phyloP scores from a whole-genome alignment of 2,113 vertebrate species.

The Edolisoma coerulescens region DNA sequence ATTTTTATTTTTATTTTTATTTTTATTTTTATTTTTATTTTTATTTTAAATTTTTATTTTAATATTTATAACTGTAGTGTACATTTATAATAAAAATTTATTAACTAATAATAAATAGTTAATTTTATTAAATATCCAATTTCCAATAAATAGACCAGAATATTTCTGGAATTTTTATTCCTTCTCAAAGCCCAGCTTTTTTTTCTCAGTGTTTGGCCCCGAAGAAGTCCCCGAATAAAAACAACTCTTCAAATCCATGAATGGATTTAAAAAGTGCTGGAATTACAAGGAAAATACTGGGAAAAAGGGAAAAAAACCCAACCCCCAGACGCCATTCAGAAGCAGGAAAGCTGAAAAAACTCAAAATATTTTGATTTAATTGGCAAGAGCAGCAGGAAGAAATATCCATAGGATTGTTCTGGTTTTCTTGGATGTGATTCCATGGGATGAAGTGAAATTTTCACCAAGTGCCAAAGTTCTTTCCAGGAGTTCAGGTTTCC shows the following conservation, averaged over 20 bases:
- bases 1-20: too few relatives aligned
- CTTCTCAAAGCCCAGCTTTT: background rate
- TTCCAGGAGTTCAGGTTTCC: slow-evolving; percentile 22
- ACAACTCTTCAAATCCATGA: background rate
- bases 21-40: too few relatives aligned
- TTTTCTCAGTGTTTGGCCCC: background rate
- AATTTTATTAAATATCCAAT: background rate
- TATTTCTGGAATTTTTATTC: background rate
- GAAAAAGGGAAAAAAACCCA: background rate
- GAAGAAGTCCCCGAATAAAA: background rate
- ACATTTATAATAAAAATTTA: background rate
- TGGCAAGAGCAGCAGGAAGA: background rate
- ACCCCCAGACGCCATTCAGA: background rate
- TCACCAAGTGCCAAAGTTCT: background rate
- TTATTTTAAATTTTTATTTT: rapidly evolving
- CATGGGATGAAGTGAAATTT: background rate
- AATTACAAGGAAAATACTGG: background rate
- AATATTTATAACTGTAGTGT: too few relatives aligned
- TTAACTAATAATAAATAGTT: too few relatives aligned
- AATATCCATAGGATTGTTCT: background rate
- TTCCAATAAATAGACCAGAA: background rate
- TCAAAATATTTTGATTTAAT: background rate
- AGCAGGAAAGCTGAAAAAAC: background rate
- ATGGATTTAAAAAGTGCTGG: background rate
- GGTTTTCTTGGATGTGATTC: background rate